A percentile compares a stretch with the other conserved stretches of the same genome.
phyloP scores from a whole-genome alignment of 1,140 invertebrate genomes.

The Apis laboriosa region DNA sequence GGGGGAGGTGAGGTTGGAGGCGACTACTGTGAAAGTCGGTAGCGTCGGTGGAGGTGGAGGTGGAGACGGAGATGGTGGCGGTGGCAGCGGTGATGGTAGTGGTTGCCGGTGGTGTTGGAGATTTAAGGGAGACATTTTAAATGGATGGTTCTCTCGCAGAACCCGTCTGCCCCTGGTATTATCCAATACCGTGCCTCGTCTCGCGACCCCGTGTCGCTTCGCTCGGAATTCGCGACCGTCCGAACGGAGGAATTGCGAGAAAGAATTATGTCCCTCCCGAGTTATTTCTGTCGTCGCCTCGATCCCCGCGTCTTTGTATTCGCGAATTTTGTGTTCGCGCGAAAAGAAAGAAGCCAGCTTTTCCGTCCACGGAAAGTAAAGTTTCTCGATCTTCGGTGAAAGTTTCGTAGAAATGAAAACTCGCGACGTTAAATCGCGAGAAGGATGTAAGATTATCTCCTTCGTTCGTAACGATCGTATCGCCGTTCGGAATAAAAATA shows the following conservation, averaged over 20 bases:
- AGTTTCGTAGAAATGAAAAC: neutral
- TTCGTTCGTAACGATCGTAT: slow-evolving; percentile 7
- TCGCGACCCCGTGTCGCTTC: slow-evolving; percentile 37
- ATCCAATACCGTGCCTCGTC: slow-evolving; percentile 65
- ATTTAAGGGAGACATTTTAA: slow-evolving; percentile 74
- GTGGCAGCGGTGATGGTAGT: slow-evolving; percentile 56
- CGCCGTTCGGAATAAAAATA: slow-evolving; percentile 13
- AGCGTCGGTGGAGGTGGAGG: slow-evolving; percentile 49
- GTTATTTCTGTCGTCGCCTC: neutral
- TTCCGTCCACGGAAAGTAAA: neutral
- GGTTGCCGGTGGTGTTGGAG: slow-evolving; percentile 67
- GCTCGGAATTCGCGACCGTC: slow-evolving; percentile 53
- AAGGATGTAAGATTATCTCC: neutral
- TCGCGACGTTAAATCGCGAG: neutral
- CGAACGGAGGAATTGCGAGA: slow-evolving; percentile 13
- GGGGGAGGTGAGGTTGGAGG: slow-evolving; percentile 50
- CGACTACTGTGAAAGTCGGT: slow-evolving; percentile 72
- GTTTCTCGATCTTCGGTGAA: neutral
- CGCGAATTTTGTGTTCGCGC: neutral
- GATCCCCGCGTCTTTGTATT: neutral
- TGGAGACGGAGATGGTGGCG: slow-evolving; percentile 45
- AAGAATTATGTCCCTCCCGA: neutral
- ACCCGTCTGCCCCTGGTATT: slow-evolving; percentile 63
- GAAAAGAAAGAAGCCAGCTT: neutral
- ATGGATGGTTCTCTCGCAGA: slow-evolving; percentile 68